phyloP scores from a whole-genome alignment of 1,140 invertebrate species.

The Drosophila truncata region DNA sequence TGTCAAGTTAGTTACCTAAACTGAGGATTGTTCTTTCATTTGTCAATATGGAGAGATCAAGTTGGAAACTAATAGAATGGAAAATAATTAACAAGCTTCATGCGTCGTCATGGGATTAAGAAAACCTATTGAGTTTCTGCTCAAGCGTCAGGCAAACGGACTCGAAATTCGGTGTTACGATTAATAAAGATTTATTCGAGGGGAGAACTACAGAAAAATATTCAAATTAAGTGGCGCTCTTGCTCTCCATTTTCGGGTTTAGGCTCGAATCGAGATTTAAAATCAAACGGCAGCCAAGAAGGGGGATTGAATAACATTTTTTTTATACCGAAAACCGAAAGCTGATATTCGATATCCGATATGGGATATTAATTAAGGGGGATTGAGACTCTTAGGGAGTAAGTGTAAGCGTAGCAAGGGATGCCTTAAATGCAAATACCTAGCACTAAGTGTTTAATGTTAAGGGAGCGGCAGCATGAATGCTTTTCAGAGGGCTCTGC shows the following conservation, averaged over 20 bases:
- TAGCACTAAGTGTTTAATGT: slow-evolving; percentile 57
- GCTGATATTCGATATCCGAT: slow-evolving; percentile 45
- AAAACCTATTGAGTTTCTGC: slow-evolving; percentile 37
- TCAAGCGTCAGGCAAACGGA: slow-evolving; percentile 57
- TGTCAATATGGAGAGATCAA: slow-evolving; percentile 54
- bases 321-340: slow-evolving; percentile 26
- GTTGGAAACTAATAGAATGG: slow-evolving; percentile 38
- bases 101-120: slow-evolving; percentile 46
- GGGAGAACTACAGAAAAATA: slow-evolving; percentile 30
- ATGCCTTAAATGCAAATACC: slow-evolving; percentile 44
- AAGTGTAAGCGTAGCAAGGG: slow-evolving; percentile 62
- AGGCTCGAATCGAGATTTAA: slow-evolving; percentile 26
- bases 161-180: slow-evolving; percentile 21
- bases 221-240: slow-evolving; percentile 16
- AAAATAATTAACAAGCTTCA: slow-evolving; percentile 47
- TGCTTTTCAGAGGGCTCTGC: slow-evolving; percentile 10
- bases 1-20: slow-evolving; percentile 31
- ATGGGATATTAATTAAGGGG: background rate
- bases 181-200: slow-evolving; percentile 60
- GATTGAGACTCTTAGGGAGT: slow-evolving; percentile 26
- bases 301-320: slow-evolving; percentile 45
- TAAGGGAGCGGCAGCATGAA: slow-evolving; percentile 5
- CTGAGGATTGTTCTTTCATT: slow-evolving; percentile 3
- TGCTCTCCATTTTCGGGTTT: background rate
- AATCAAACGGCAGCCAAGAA: slow-evolving; percentile 23